These are phyloP conservation scores for Spicauda simplicius DNA, from an alignment of 2,888 invertebrate genomes.

Conservation along the genomic window DNA sequence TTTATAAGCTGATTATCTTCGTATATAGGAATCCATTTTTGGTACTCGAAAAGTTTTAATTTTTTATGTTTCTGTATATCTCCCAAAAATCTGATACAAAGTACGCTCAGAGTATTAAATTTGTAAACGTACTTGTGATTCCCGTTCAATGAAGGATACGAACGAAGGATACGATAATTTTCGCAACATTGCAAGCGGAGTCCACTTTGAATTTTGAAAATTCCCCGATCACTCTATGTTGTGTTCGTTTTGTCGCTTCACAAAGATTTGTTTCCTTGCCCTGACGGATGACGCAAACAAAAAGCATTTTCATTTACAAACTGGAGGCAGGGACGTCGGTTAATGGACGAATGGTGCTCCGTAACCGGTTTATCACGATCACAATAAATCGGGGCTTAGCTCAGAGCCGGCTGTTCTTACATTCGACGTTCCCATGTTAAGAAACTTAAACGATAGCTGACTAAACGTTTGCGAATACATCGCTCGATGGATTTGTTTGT, in stretches of 20 bases:
- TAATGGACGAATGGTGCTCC: conserved; percentile 70
- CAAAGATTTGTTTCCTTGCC: conserved; percentile 40
- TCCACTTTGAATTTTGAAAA: conserved; percentile 1
- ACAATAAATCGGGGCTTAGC: conserved; percentile 70
- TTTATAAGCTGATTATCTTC: no score
- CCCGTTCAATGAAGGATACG: no score
- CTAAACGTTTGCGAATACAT: conserved; percentile 21
- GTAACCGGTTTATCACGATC: conserved; percentile 70
- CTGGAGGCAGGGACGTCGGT: conserved; percentile 54
- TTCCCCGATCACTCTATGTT: conserved; percentile 5
- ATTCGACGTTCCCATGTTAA: conserved; percentile 49
- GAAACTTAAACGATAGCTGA: conserved; percentile 34
- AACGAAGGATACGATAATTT: no score
- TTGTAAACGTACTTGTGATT: no score
- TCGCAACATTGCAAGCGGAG: background rate
- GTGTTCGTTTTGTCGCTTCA: conserved; percentile 25
- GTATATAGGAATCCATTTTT: no score
- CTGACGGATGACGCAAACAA: conserved; percentile 47
- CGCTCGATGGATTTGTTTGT: conserved; percentile 4
- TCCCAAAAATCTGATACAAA: no score
- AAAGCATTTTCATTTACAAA: conserved; percentile 56
- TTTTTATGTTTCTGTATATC: no score
- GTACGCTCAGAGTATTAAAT: no score
- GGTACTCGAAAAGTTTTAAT: no score
- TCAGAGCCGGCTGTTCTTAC: conserved; percentile 59